Evolutionary conservation across 2,113 vertebrate genomes (phyloP).

Genomic region (Nibea coibor): DNA sequence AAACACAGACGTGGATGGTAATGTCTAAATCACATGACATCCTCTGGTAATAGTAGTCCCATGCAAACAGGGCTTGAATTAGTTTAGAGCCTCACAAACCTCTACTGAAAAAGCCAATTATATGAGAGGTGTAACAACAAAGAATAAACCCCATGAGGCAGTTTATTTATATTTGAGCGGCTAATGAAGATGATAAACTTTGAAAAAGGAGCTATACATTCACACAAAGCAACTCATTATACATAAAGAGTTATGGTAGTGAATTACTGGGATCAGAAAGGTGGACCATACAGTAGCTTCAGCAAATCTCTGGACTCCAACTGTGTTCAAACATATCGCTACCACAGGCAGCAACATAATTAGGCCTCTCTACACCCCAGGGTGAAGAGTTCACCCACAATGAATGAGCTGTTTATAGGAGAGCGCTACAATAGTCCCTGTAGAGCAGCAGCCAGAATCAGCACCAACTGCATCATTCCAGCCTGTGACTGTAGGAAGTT

Average conservation of each 20-base stretch:
- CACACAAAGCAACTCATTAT: conserved; percentile 23
- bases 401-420: conserved; percentile 51
- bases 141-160: background rate
- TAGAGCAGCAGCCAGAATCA: conserved; percentile 48
- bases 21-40: too few relatives aligned
- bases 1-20: too few relatives aligned
- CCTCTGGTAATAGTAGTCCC: too few relatives aligned
- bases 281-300: conserved; percentile 11
- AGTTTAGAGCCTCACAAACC: background rate
- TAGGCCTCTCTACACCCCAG: conserved; percentile 36
- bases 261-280: conserved; percentile 7
- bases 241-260: conserved; percentile 15
- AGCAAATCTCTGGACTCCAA: conserved; percentile 48
- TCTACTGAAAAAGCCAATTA: background rate
- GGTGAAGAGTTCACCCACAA: conserved; percentile 70
- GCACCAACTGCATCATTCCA: conserved; percentile 37
- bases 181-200: background rate
- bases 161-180: background rate
- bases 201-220: conserved; percentile 18
- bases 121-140: background rate
- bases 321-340: conserved; percentile 35
- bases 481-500: conserved; percentile 32
- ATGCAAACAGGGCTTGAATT: too few relatives aligned
- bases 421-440: conserved; percentile 45
- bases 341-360: conserved; percentile 43